These are phyloP conservation scores for Peromyscus nudipes DNA, from an alignment of 2,797 vertebrate genomes.

Conservation along the genomic window DNA sequence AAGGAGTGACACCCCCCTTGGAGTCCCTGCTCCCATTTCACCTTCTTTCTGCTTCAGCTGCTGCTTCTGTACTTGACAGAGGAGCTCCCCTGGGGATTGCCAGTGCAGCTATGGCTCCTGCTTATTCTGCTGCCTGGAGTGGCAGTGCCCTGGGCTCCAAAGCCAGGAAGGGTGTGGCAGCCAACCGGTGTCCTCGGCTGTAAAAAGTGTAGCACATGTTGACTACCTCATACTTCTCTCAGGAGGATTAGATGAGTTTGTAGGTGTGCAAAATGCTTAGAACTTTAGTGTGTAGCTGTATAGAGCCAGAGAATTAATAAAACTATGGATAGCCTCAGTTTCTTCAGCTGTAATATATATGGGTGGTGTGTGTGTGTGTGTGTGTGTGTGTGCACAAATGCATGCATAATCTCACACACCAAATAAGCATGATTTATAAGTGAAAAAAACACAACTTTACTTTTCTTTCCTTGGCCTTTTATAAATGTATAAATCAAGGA, in stretches of 20 bases:
- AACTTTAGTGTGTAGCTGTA: not conserved
- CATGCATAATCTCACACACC: not conserved
- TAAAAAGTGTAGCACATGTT: not conserved
- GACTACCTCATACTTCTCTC: not conserved
- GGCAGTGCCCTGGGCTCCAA: not conserved
- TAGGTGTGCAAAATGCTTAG: not conserved
- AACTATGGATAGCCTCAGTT: not conserved
- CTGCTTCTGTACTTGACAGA: not conserved
- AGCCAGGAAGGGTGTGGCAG: not conserved
- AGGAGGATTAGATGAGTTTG: not conserved
- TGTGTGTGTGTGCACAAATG: not conserved
- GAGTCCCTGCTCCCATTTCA: not conserved
- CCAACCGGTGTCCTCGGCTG: not conserved
- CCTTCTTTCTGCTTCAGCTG: not conserved
- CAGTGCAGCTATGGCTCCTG: not conserved
- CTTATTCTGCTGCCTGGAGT: not conserved
- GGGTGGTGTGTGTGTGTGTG: not conserved
- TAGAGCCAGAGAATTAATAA: not conserved
- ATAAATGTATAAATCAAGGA: not conserved
- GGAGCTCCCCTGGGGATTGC: not conserved
- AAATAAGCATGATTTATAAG: not conserved
- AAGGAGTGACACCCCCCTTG: not conserved
- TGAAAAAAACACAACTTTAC: not conserved
- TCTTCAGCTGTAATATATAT: conserved; percentile 16
- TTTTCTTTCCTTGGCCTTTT: not conserved